These are phyloP conservation scores for Hypselothyrea guttata DNA, from an alignment of 2,888 invertebrate species.

Conservation along the genomic window DNA sequence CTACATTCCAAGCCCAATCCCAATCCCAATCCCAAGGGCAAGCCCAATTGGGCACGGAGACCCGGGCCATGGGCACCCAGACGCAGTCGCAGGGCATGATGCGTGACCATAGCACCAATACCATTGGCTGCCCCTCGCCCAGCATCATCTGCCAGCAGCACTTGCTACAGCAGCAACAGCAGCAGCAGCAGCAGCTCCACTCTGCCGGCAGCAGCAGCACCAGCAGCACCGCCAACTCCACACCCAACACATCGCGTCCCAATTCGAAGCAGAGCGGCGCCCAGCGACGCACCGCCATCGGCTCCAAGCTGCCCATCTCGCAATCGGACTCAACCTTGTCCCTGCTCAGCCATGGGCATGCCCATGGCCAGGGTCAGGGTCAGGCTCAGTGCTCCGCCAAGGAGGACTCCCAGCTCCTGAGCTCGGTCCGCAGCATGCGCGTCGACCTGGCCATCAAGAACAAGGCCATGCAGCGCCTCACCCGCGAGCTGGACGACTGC, in stretches of 20 bases:
- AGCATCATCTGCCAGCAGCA: constrained; percentile 58
- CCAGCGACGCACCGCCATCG: constrained; percentile 72
- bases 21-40: background rate
- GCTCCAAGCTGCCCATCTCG: constrained; percentile 83
- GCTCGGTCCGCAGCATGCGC: constrained; percentile 90
- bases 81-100: constrained; percentile 39
- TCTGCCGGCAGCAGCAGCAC: constrained; percentile 80
- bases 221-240: constrained; percentile 81
- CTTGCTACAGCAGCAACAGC: constrained; percentile 47
- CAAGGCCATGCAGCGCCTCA: constrained; percentile 87
- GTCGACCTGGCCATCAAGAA: constrained; percentile 89
- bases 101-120: constrained; percentile 77
- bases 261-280: constrained; percentile 84
- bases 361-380: constrained; percentile 59
- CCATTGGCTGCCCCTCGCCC: constrained; percentile 75
- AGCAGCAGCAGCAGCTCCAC: constrained; percentile 54
- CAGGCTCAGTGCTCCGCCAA: constrained; percentile 82
- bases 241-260: constrained; percentile 80
- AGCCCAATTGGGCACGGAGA: background rate
- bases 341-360: constrained; percentile 60
- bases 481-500: constrained; percentile 89
- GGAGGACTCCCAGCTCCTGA: constrained; percentile 89
- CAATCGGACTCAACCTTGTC: constrained; percentile 83
- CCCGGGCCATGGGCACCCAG: constrained; percentile 48
- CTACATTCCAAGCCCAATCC: background rate